Evolutionary conservation across 2,888 invertebrate species (phyloP).

Genomic region (Osedax frankpressi): DNA sequence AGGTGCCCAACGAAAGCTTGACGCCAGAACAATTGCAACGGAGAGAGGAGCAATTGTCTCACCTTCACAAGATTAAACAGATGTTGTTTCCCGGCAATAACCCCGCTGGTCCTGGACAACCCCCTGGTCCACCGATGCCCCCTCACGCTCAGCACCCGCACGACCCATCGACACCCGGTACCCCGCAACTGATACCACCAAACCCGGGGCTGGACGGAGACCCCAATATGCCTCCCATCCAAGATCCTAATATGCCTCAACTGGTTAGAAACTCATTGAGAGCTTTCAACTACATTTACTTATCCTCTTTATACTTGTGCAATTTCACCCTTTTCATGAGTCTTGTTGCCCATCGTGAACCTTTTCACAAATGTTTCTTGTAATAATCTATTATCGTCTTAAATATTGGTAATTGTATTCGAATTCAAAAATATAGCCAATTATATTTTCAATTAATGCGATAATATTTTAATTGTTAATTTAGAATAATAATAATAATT

Average conservation of each 20-base stretch:
- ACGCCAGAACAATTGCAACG: slow-evolving; percentile 89
- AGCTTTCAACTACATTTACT: no score
- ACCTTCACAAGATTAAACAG: slow-evolving; percentile 78
- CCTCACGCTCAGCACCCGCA: slow-evolving; percentile 12
- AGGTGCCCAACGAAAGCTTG: slow-evolving; percentile 61
- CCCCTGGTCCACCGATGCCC: neutral
- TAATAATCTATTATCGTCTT: no score
- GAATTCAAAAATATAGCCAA: no score
- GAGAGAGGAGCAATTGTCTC: slow-evolving; percentile 80
- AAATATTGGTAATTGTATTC: no score
- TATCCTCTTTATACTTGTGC: no score
- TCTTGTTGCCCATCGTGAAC: no score
- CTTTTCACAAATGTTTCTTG: no score
- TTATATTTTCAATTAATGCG: no score
- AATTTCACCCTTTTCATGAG: no score
- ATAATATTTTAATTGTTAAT: no score
- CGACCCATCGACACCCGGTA: slow-evolving; percentile 18
- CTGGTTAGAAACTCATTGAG: no score
- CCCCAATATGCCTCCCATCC: slow-evolving; percentile 15
- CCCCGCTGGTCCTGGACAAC: slow-evolving; percentile 9
- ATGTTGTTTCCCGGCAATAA: slow-evolving; percentile 67
- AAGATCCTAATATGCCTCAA: slow-evolving; percentile 3
- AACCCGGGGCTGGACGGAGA: slow-evolving; percentile 1
- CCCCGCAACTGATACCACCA: slow-evolving; percentile 15
- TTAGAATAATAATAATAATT: no score